These are phyloP conservation scores for Laupala kohalensis DNA, from an alignment of 1,140 invertebrate genomes.

Conservation along the genomic window DNA sequence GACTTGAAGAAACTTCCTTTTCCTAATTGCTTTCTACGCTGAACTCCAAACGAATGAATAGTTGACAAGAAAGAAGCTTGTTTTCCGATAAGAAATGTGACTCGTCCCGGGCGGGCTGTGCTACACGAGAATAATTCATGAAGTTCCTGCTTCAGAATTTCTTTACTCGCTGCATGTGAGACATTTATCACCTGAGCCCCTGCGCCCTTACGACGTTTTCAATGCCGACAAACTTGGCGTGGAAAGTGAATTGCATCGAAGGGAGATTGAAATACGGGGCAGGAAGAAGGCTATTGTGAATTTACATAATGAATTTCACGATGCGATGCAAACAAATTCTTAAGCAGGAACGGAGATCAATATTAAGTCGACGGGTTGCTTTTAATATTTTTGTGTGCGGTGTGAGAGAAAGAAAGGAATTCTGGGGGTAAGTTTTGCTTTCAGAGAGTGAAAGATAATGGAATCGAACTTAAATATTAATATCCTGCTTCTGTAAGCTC, in stretches of 20 bases:
- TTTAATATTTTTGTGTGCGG: neutral
- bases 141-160: neutral
- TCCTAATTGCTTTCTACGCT: neutral
- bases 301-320: neutral
- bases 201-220: neutral
- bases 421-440: neutral
- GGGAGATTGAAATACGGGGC: neutral
- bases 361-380: neutral
- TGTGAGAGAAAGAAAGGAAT: no score
- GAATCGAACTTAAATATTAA: neutral
- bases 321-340: neutral
- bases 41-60: neutral
- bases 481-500: neutral
- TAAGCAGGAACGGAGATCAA: neutral
- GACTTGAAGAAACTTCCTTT: neutral
- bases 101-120: neutral
- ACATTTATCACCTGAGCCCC: neutral
- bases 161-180: neutral
- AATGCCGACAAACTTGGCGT: neutral
- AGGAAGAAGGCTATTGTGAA: neutral
- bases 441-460: neutral
- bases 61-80: neutral
- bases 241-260: neutral
- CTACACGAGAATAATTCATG: neutral
- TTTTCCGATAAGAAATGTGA: neutral